Percentiles rank a stretch among this genome's conserved stretches.
Conservation (phyloP, 2,888 invertebrate genomes). For the Nebria brevicollis region DNA sequence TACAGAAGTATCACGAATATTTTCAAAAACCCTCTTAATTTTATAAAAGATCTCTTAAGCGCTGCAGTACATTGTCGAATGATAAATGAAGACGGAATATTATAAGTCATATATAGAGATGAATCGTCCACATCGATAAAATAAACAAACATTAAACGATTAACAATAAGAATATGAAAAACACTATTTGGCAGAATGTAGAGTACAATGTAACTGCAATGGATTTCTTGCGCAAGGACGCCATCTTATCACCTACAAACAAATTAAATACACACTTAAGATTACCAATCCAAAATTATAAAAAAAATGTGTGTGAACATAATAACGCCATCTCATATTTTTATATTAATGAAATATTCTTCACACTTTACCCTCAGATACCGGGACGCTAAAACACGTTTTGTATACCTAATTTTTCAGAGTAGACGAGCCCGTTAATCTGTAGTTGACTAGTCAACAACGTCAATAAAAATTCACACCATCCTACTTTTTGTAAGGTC, state of each 20-base stretch:
- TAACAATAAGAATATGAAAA: conserved; percentile 36
- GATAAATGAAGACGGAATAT: conserved; percentile 28
- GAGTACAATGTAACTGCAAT: not conserved
- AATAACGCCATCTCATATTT: too few species aligned
- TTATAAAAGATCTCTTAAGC: conserved; percentile 44
- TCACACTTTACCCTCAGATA: too few species aligned
- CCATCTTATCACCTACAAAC: conserved; percentile 41
- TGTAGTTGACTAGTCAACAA: too few species aligned
- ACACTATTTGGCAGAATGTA: conserved; percentile 24
- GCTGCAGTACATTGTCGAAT: conserved; percentile 22
- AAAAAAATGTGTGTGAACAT: too few species aligned
- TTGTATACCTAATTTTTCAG: too few species aligned
- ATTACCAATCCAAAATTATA: too few species aligned
- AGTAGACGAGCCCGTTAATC: too few species aligned
- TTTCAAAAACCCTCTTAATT: conserved; percentile 24
- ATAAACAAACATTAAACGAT: conserved; percentile 26
- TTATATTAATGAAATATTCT: too few species aligned
- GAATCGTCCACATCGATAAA: conserved; percentile 23
- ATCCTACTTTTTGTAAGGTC: too few species aligned
- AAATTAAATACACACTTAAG: conserved; percentile 4
- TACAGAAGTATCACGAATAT: conserved; percentile 32
- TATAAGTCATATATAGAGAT: conserved; percentile 30
- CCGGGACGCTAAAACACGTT: too few species aligned
- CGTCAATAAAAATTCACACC: too few species aligned
- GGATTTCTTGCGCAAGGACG: conserved; percentile 33